A percentile compares a stretch with the other conserved stretches of the same genome.
These are phyloP conservation scores for Apaloderma vittatum DNA, from an alignment of 2,113 vertebrate genomes.

Conservation along the genomic window DNA sequence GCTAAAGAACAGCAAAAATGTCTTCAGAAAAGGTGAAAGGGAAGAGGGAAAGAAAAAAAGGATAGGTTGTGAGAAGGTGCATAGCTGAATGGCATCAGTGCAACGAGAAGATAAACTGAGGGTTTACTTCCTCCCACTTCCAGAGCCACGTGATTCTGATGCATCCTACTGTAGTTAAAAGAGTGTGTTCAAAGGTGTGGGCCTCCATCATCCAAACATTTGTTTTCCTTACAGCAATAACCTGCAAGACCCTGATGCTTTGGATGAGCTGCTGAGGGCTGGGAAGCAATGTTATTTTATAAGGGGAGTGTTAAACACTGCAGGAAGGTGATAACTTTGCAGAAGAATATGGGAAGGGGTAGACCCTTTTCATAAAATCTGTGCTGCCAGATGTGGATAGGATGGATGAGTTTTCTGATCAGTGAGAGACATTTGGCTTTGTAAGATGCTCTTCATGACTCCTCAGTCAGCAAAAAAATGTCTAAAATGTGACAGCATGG, in stretches of 20 bases:
- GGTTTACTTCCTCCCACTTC: background rate
- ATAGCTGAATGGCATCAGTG: accelerated
- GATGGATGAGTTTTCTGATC: background rate
- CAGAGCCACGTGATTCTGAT: background rate
- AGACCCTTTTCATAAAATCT: background rate
- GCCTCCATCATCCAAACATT: background rate
- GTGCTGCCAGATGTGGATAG: background rate
- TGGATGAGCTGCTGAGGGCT: background rate
- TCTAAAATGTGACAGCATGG: background rate
- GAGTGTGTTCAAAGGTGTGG: background rate
- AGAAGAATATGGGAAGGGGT: background rate
- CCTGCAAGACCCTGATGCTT: background rate
- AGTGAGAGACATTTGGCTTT: background rate
- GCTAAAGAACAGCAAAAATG: background rate
- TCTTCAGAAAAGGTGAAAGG: background rate
- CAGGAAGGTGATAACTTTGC: background rate
- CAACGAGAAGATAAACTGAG: background rate
- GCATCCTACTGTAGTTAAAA: background rate
- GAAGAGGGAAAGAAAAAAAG: background rate
- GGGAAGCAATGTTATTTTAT: background rate
- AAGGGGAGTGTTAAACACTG: background rate
- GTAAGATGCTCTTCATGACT: background rate
- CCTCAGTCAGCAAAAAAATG: background rate
- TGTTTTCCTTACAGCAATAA: background rate
- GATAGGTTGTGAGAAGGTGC: accelerated